These are phyloP conservation scores for Ceratoteleas bidentatus DNA, from an alignment of 1,140 invertebrate genomes.

Conservation along the genomic window DNA sequence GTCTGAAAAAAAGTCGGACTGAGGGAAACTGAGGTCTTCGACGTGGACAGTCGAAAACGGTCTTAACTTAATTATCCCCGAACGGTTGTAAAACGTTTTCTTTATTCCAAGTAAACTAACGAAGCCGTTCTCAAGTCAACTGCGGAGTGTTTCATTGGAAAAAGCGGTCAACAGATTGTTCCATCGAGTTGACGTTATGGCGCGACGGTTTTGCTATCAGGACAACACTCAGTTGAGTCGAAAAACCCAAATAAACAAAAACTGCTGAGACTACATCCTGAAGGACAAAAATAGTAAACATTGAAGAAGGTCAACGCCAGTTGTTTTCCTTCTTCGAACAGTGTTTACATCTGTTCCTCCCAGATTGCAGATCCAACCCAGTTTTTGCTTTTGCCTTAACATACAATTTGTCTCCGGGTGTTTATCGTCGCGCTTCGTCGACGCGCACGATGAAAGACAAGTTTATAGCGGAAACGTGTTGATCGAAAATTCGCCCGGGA, in stretches of 20 bases:
- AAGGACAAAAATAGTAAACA: too few relatives aligned
- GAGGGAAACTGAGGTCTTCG: conserved; percentile 9
- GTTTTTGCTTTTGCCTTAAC: not conserved
- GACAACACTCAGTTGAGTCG: too few relatives aligned
- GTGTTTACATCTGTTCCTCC: not conserved
- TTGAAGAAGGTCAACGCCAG: too few relatives aligned
- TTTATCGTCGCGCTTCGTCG: conserved; percentile 1
- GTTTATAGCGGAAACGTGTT: conserved; percentile 31
- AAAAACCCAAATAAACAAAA: too few relatives aligned
- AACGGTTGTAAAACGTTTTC: not conserved
- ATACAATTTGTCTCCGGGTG: not conserved
- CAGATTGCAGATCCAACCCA: not conserved
- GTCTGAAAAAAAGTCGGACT: conserved; percentile 44
- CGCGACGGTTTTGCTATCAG: too few relatives aligned
- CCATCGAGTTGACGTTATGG: too few relatives aligned
- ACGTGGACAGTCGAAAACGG: not conserved
- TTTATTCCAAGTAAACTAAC: not conserved
- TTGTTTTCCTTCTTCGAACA: too few relatives aligned
- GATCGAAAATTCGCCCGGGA: conserved; percentile 20
- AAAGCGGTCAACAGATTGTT: too few relatives aligned
- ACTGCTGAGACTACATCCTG: too few relatives aligned
- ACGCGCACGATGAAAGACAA: conserved; percentile 21
- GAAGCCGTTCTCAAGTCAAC: too few relatives aligned
- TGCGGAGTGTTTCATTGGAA: too few relatives aligned
- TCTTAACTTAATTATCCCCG: too few relatives aligned